Evolutionary conservation across 2,888 invertebrate species (phyloP).

Genomic region (Aphodius granarius): DNA sequence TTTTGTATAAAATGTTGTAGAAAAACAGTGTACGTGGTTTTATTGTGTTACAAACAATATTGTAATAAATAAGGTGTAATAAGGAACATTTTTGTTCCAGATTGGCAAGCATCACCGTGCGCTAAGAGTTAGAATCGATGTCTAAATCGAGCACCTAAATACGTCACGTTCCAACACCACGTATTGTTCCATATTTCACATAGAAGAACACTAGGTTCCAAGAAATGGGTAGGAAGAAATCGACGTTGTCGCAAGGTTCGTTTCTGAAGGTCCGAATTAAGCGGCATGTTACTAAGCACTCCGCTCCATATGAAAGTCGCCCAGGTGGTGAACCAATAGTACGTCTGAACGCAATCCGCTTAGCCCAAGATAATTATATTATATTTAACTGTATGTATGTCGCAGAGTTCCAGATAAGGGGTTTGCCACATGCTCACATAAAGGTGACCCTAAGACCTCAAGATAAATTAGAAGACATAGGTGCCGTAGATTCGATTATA

Average conservation of each 20-base stretch:
- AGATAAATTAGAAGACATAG: background rate
- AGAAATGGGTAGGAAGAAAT: background rate
- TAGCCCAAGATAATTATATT: background rate
- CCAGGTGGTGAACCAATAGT: background rate
- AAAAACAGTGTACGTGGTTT: background rate
- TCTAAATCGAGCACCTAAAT: no score
- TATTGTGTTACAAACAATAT: background rate
- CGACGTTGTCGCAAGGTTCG: background rate
- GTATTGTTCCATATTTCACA: no score
- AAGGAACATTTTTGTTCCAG: background rate
- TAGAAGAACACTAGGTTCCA: background rate
- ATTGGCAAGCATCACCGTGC: background rate
- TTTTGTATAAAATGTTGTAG: background rate
- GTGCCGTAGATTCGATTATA: background rate
- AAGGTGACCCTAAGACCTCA: conserved; percentile 5
- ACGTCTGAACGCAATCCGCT: background rate
- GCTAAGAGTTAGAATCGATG: no score
- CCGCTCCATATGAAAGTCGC: background rate
- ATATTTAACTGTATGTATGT: conserved; percentile 23
- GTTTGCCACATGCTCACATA: conserved; percentile 29
- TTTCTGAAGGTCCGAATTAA: background rate
- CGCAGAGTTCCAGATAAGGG: conserved; percentile 33
- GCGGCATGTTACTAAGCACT: background rate
- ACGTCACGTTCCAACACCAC: no score
- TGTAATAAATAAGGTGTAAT: background rate